A percentile compares a stretch with the other conserved stretches of the same genome.
phyloP scores from a whole-genome alignment of 2,888 invertebrate genomes.

The Poecilobothrus nobilitatus region DNA sequence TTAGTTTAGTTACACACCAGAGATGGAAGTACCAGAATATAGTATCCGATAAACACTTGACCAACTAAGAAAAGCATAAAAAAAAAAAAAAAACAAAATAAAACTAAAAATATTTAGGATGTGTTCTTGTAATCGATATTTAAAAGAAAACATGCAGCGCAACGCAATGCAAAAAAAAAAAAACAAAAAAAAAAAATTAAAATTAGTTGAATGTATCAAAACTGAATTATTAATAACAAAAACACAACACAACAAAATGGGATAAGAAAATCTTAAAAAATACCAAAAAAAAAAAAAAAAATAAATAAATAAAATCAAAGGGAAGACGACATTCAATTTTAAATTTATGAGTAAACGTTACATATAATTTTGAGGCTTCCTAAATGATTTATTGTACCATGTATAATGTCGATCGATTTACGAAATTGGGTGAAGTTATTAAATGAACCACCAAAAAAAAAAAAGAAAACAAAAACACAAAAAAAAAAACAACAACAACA shows the following conservation, averaged over 20 bases:
- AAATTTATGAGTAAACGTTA: conserved; percentile 1
- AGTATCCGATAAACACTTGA: not conserved
- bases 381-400: conserved; percentile 6
- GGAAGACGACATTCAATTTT: not conserved
- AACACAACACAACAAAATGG: not conserved
- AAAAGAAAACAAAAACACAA: not conserved
- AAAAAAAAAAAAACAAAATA: not conserved
- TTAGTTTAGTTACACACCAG: no score
- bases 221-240: not conserved
- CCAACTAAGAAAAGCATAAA: not conserved
- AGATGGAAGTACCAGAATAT: no score
- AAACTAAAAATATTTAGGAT: not conserved
- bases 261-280: not conserved
- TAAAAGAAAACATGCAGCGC: conserved; percentile 6
- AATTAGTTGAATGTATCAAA: not conserved
- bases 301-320: not conserved
- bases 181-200: not conserved
- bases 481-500: not conserved
- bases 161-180: not conserved
- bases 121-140: conserved; percentile 4
- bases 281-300: not conserved
- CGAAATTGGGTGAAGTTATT: conserved; percentile 6
- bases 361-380: conserved; percentile 6
- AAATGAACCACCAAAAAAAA: not conserved
- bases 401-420: conserved; percentile 4